Evolutionary conservation across 92 coral and sea anemone species (phyloP), one percentile per base, ranked within the genome.

Genomic region (Epizoanthus stellaris): DNA sequence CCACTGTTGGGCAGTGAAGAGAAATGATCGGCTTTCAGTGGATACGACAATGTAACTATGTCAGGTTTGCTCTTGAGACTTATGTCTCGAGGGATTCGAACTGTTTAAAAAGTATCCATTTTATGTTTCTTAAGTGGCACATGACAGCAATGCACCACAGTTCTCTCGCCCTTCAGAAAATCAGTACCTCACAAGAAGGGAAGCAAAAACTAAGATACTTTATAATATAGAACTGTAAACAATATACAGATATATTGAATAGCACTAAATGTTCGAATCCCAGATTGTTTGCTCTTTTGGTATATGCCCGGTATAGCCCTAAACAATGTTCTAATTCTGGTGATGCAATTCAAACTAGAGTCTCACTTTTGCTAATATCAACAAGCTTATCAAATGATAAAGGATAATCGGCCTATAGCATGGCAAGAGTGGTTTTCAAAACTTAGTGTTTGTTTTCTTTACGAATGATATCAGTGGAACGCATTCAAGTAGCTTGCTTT

Each of bases 401-500:
- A 58, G 80, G 5, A 56, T 17, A 42, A 20, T 75, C 66, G 61
- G 16, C 6, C 61, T 13, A 34, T 52, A 73, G 60, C 11, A 8
- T 12, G 14, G 58, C 38, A 17, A 34, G 30, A 70, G 21, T 70
- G 75, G 20, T 70, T 36, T 70, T 16, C 21, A 17, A 69, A 20
- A 75, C 80, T 25, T 75, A 10, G 39, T 49, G 30, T 56, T 21
- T 53, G 80, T 75, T 56, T 75, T 75, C 49, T 74, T 53, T 21
- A 20, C 42, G 42, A 56, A 16, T 56, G 80, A 75, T 56, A 75
- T 72, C 36, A 72, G 77, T 53, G 19, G 80, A 72, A 75, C 34
- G 56, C 12, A 52, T 75, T 75, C 80, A 75, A 75, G 80, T 73
- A 56, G 80, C 66, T 56, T 16, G 13, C 52, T 53, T 45, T 75